Conservation (phyloP, 2,113 vertebrate species). For the Cranoglanis bouderius region DNA sequence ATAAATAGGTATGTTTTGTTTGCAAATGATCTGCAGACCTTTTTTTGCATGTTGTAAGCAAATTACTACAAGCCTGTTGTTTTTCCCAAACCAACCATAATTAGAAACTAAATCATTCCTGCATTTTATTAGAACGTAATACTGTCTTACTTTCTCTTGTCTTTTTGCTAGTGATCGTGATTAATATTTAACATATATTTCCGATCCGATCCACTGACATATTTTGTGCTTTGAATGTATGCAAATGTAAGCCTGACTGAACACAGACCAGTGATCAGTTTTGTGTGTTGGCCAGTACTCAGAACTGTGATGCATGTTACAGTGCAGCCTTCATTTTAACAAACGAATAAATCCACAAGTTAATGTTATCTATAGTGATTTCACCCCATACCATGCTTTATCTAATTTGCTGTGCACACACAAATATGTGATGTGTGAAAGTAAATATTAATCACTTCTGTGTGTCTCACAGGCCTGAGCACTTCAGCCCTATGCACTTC, state of each 20-base stretch:
- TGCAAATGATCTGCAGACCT: neutral
- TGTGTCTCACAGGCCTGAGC: slow-evolving; percentile 75
- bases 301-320: neutral
- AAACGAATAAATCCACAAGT: neutral
- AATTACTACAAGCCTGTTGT: neutral
- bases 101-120: neutral
- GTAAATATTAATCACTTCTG: neutral
- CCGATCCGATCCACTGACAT: neutral
- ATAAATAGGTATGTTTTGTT: neutral
- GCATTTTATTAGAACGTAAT: neutral
- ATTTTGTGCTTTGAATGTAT: neutral
- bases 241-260: neutral
- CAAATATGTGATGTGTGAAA: neutral
- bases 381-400: neutral
- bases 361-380: neutral
- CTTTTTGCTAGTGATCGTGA: neutral
- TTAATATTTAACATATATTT: neutral
- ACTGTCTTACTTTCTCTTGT: neutral
- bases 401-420: neutral
- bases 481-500: slow-evolving; percentile 82
- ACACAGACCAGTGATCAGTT: neutral
- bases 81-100: neutral
- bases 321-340: neutral
- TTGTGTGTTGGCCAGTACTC: neutral
- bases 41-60: neutral